These are phyloP conservation scores for Caenorhabditis becei DNA, from an alignment of 2,888 invertebrate genomes.

Conservation along the genomic window DNA sequence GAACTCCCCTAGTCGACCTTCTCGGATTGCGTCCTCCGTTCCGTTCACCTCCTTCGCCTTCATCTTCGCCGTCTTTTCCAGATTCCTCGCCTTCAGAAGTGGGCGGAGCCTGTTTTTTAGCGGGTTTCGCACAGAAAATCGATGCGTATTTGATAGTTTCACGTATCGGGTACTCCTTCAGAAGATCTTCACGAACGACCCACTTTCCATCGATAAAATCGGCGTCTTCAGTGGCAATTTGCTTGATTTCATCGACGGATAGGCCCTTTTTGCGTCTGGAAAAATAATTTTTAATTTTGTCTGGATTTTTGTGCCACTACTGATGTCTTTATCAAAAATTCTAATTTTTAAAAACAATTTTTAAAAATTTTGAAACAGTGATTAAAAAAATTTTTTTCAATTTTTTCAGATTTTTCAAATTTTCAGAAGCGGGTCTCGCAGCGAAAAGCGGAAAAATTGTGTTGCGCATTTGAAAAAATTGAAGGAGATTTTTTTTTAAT, in stretches of 20 bases:
- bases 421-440: too few species aligned
- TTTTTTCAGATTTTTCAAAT: too few species aligned
- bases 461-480: too few species aligned
- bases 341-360: too few species aligned
- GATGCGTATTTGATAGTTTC: conserved; percentile 45
- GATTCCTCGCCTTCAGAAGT: background rate
- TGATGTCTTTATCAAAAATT: too few species aligned
- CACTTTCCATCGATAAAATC: conserved; percentile 42
- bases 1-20: conserved; percentile 2
- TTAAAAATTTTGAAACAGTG: too few species aligned
- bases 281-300: background rate
- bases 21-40: conserved; percentile 7
- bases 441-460: too few species aligned
- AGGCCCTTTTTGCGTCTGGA: conserved; percentile 48
- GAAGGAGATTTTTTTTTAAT: too few species aligned
- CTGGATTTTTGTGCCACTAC: background rate
- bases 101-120: background rate
- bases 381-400: too few species aligned
- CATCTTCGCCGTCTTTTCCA: background rate
- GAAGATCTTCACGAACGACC: conserved; percentile 41
- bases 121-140: conserved; percentile 35
- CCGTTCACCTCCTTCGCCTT: background rate
- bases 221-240: conserved; percentile 36
- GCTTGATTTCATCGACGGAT: conserved; percentile 38
- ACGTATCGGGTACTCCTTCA: conserved; percentile 12